phyloP scores from a whole-genome alignment of 2,888 invertebrate genomes.

The Thymelicus acteon region DNA sequence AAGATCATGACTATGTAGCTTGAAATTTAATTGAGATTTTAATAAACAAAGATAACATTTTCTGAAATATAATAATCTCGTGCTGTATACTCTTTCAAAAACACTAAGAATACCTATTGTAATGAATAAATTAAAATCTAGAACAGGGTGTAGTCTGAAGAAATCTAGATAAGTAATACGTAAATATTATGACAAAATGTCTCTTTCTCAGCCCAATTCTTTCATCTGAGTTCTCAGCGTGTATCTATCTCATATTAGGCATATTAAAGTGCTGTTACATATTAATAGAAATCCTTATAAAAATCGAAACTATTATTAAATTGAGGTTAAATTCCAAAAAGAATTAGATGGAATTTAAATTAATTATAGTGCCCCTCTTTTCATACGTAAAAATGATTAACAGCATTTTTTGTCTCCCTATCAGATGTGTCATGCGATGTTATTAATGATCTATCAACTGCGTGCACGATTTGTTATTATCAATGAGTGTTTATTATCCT shows the following conservation, averaged over 20 bases:
- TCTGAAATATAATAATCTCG: too few relatives aligned
- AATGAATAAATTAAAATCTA: too few relatives aligned
- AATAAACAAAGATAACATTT: too few relatives aligned
- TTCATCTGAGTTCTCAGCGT: neutral
- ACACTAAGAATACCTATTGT: too few relatives aligned
- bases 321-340: conserved; percentile 6
- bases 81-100: too few relatives aligned
- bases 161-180: too few relatives aligned
- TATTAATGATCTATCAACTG: conserved; percentile 42
- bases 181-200: neutral
- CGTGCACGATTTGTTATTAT: conserved; percentile 43
- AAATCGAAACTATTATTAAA: neutral
- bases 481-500: conserved; percentile 39
- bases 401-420: conserved; percentile 3
- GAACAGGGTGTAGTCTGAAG: too few relatives aligned
- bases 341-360: neutral
- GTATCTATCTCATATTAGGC: too few relatives aligned
- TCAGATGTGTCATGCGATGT: conserved; percentile 36
- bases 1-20: too few relatives aligned
- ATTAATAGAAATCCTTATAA: neutral
- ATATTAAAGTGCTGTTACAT: too few relatives aligned
- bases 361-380: neutral
- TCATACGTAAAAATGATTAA: neutral
- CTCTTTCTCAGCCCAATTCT: neutral
- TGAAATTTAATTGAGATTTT: too few relatives aligned